Conservation (phyloP, 2,797 vertebrate species). For the Adelosebastes latens region DNA sequence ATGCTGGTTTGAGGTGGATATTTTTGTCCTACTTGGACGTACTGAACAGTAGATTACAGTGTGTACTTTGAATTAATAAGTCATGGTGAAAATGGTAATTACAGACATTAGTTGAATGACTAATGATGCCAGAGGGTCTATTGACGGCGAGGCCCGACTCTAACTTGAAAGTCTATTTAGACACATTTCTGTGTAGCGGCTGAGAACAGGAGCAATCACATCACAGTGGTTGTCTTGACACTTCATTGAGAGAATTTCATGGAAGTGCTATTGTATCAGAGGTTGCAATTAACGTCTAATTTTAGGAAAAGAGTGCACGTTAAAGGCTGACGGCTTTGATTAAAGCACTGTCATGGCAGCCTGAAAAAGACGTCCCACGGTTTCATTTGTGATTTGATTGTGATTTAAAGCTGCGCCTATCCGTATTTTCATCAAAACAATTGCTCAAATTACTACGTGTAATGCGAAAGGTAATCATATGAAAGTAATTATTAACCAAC, state of each 20-base stretch:
- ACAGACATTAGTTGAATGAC: constrained; percentile 12
- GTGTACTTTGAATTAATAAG: constrained; percentile 18
- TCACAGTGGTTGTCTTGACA: constrained; percentile 1
- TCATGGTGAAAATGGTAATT: constrained; percentile 38
- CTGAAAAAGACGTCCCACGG: neutral
- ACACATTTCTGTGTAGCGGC: neutral
- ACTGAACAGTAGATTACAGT: constrained; percentile 9
- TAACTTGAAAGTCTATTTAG: neutral
- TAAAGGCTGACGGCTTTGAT: neutral
- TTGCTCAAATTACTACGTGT: neutral
- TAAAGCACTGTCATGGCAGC: neutral
- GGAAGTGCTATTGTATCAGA: neutral
- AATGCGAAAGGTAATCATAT: neutral
- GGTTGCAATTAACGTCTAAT: neutral
- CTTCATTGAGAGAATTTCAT: neutral
- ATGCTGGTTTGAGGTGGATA: constrained; percentile 9
- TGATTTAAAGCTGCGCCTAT: neutral
- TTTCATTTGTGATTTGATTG: neutral
- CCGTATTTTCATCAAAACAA: neutral
- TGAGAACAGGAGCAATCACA: neutral
- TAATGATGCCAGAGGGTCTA: constrained; percentile 25
- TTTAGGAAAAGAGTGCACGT: neutral
- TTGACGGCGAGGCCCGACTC: neutral
- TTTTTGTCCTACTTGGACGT: constrained; percentile 13
- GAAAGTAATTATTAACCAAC: neutral